phyloP scores from a whole-genome alignment of 2,797 vertebrate species.

The Myoxocephalus aenaeus region DNA sequence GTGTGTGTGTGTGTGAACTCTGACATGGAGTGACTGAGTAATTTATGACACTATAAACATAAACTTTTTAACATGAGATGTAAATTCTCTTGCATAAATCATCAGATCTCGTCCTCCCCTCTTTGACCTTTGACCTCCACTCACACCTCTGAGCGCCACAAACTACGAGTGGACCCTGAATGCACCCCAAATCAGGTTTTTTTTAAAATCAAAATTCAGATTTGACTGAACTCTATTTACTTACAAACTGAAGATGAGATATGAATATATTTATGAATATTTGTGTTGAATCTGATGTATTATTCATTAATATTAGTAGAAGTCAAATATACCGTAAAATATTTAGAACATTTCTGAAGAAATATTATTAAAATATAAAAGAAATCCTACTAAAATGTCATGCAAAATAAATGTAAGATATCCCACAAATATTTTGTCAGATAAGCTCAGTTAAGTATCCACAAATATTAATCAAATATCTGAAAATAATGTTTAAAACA shows the following conservation, averaged over 20 bases:
- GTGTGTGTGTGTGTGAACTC: background rate
- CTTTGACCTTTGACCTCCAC: background rate
- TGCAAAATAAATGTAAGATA: no score
- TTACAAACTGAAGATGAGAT: background rate
- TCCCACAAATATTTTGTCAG: no score
- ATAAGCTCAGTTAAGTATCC: background rate
- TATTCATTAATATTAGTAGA: background rate
- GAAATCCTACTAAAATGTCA: background rate
- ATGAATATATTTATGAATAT: no score
- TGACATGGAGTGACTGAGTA: background rate
- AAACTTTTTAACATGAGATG: background rate
- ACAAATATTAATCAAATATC: background rate
- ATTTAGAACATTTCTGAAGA: background rate
- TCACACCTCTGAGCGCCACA: background rate
- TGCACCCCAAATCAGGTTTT: background rate
- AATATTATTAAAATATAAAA: background rate
- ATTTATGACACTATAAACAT: background rate
- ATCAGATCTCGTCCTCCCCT: background rate
- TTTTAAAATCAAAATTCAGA: background rate
- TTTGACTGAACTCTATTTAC: background rate
- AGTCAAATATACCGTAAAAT: background rate
- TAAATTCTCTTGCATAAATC: background rate
- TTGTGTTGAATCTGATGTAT: background rate
- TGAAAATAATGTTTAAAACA: background rate
- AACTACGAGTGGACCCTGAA: background rate